Conservation (phyloP, 2,113 vertebrate species). For the Lota lota region DNA sequence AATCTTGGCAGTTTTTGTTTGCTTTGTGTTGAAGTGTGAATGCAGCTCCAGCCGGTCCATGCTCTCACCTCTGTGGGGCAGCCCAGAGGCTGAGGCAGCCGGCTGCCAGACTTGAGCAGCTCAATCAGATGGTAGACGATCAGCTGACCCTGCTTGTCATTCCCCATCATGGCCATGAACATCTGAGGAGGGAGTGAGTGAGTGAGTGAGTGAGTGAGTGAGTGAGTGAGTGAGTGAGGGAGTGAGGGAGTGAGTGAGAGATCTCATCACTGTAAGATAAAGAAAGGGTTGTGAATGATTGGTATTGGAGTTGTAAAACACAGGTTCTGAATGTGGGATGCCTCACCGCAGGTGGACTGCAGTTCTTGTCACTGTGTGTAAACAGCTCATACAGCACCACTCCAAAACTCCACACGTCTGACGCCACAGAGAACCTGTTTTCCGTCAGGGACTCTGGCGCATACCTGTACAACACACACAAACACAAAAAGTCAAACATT, state of each 20-base stretch:
- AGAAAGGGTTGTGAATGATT: too few species aligned
- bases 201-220: slow-evolving; percentile 14
- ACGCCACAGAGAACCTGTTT: slow-evolving; percentile 96
- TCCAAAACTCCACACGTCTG: slow-evolving; percentile 97
- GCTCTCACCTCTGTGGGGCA: slow-evolving; percentile 85
- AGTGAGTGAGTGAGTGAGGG: too few species aligned
- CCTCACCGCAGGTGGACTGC: slow-evolving; percentile 93
- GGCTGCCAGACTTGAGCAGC: slow-evolving; percentile 86
- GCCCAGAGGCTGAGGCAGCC: slow-evolving; percentile 83
- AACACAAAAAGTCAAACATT: slow-evolving; percentile 4
- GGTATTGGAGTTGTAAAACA: too few species aligned
- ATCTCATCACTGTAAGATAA: too few species aligned
- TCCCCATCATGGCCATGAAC: slow-evolving; percentile 98
- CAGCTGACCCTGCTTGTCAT: slow-evolving; percentile 96
- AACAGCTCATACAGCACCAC: slow-evolving; percentile 97
- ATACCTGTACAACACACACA: slow-evolving; percentile 79
- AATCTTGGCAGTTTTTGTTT: too few species aligned
- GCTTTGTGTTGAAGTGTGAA: too few species aligned
- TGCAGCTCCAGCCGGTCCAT: background rate
- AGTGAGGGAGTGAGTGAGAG: too few species aligned
- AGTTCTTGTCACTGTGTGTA: slow-evolving; percentile 93
- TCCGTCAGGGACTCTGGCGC: slow-evolving; percentile 96
- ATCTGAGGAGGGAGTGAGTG: slow-evolving; percentile 74
- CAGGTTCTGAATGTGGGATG: background rate
- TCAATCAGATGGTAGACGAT: slow-evolving; percentile 97